Evolutionary conservation across 2,113 vertebrate genomes (phyloP).

Genomic region (Rutilus rutilus): DNA sequence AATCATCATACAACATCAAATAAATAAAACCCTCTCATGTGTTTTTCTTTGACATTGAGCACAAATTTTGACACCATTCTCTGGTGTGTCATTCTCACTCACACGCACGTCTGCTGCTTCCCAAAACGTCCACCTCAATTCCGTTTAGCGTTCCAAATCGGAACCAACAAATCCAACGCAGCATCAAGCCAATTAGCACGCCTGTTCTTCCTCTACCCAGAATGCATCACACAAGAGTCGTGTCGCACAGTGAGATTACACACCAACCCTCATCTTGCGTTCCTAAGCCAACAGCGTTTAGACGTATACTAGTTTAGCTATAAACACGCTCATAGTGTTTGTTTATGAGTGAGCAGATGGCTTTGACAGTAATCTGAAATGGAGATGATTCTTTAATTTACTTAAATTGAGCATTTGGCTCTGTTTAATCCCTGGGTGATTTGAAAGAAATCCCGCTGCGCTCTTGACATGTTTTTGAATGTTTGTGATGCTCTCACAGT

Average conservation of each 20-base stretch:
- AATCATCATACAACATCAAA: background rate
- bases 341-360: slow-evolving; percentile 34
- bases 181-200: slow-evolving; percentile 46
- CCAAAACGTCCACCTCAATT: background rate
- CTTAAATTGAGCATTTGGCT: slow-evolving; percentile 39
- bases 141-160: background rate
- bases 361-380: slow-evolving; percentile 56
- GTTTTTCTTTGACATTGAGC: background rate
- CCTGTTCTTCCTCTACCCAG: slow-evolving; percentile 34
- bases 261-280: background rate
- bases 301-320: slow-evolving; percentile 15
- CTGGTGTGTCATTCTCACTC: background rate
- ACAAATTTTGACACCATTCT: background rate
- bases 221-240: background rate
- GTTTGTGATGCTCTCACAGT: background rate
- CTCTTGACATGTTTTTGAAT: background rate
- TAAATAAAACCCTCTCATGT: background rate
- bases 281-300: slow-evolving; percentile 24
- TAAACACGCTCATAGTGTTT: slow-evolving; percentile 19
- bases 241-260: slow-evolving; percentile 25
- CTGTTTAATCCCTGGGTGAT: slow-evolving; percentile 6
- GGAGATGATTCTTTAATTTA: slow-evolving; percentile 52
- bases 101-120: background rate
- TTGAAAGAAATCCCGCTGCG: background rate
- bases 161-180: slow-evolving; percentile 15